Conservation (phyloP, 2,797 vertebrate genomes). For the Brachymystax lenok region DNA sequence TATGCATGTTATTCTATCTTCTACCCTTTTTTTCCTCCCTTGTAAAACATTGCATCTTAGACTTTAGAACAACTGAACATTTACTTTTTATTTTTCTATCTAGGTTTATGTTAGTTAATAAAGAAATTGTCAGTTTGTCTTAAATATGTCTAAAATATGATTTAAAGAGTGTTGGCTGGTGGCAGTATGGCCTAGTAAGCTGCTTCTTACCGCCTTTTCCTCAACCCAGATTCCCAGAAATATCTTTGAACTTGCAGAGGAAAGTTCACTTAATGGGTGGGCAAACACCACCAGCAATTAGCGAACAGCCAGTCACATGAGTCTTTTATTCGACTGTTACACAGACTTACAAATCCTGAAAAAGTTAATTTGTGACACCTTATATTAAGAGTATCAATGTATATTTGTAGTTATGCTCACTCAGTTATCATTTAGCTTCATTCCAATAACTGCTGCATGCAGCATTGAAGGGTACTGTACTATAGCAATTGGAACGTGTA, state of each 20-base stretch:
- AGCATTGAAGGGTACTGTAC: not conserved
- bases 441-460: not conserved
- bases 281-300: conserved; percentile 6
- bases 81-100: not conserved
- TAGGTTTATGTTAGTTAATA: not conserved
- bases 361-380: not conserved
- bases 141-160: not conserved
- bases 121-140: not conserved
- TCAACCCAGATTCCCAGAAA: not conserved
- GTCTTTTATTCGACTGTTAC: not conserved
- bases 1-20: not conserved
- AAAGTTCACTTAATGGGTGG: conserved; percentile 11
- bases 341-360: not conserved
- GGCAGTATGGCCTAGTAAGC: not conserved
- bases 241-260: conserved; percentile 4
- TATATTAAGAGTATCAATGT: not conserved
- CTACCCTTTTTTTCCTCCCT: not conserved
- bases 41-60: not conserved
- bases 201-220: not conserved
- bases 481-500: not conserved
- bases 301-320: conserved; percentile 1
- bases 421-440: not conserved
- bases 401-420: not conserved
- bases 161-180: not conserved
- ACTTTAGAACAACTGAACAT: not conserved